Evolutionary conservation across 2,113 vertebrate species (phyloP).

Genomic region (Passer domesticus): DNA sequence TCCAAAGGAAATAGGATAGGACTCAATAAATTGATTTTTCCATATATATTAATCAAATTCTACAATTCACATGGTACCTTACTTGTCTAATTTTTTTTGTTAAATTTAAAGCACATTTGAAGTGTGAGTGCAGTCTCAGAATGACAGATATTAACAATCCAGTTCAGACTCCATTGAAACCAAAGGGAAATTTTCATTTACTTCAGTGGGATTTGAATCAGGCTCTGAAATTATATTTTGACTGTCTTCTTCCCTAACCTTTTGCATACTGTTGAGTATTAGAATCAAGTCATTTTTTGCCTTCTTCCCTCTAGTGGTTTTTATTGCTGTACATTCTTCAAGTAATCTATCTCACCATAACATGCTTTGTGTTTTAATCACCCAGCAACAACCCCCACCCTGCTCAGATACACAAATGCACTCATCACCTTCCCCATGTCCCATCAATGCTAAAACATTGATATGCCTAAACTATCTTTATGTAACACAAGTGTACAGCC

Average conservation of each 20-base stretch:
- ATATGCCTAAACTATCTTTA: constrained; percentile 17
- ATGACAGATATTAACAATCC: neutral
- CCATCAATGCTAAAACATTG: neutral
- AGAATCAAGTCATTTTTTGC: neutral
- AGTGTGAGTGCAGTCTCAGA: neutral
- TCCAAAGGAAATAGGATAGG: neutral
- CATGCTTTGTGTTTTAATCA: constrained; percentile 23
- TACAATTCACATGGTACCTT: neutral
- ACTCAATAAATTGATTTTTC: neutral
- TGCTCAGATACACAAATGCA: neutral
- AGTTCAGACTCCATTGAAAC: neutral
- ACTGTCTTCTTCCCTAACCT: constrained; percentile 28
- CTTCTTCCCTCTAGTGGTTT: constrained; percentile 20
- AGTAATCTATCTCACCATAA: neutral
- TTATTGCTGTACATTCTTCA: constrained; percentile 4
- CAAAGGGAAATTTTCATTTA: constrained; percentile 1
- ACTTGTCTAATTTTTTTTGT: neutral
- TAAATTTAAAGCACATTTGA: constrained; percentile 44
- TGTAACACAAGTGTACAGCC: neutral
- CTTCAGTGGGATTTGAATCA: constrained; percentile 11
- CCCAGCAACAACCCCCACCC: neutral
- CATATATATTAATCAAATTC: neutral
- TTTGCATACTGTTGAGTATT: neutral
- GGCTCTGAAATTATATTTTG: neutral
- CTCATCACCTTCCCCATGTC: neutral